Percentiles rank a stretch among this genome's conserved stretches.
Evolutionary conservation across 2,113 vertebrate species (phyloP).

Genomic region (Hippoglossus stenolepis): DNA sequence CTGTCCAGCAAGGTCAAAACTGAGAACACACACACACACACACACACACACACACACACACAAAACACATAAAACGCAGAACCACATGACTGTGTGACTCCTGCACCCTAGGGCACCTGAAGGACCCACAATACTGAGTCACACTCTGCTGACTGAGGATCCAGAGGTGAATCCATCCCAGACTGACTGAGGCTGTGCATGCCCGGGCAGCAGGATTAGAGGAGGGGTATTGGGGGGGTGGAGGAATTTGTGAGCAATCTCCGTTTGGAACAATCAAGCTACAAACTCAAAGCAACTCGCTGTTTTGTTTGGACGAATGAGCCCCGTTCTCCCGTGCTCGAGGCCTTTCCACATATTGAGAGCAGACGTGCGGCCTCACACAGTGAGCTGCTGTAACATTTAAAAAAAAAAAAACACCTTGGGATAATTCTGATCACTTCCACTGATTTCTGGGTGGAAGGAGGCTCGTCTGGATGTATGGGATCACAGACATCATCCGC

Average conservation of each 20-base stretch:
- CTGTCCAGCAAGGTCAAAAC: slow-evolving; percentile 52
- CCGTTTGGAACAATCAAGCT: slow-evolving; percentile 24
- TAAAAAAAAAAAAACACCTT: slow-evolving; percentile 9
- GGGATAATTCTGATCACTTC: slow-evolving; percentile 20
- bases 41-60: background rate
- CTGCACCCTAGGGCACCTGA: slow-evolving; percentile 31
- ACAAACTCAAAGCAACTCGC: slow-evolving; percentile 15
- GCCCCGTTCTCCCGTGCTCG: slow-evolving; percentile 32
- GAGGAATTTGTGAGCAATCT: no score
- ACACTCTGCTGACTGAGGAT: slow-evolving; percentile 19
- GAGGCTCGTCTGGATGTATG: background rate
- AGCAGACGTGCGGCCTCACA: background rate
- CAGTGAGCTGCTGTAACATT: background rate
- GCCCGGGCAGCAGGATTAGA: background rate
- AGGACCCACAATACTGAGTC: slow-evolving; percentile 54
- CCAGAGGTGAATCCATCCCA: slow-evolving; percentile 37
- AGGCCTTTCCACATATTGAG: slow-evolving; percentile 44
- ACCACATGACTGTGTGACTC: slow-evolving; percentile 58
- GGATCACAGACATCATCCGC: background rate
- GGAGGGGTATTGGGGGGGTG: background rate
- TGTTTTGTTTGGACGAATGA: background rate
- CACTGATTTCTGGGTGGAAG: background rate
- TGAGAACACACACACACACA: background rate
- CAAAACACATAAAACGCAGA: background rate
- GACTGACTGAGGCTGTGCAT: slow-evolving; percentile 17